phyloP scores from a whole-genome alignment of 2,113 vertebrate genomes.

The Rhinichthys klamathensis region DNA sequence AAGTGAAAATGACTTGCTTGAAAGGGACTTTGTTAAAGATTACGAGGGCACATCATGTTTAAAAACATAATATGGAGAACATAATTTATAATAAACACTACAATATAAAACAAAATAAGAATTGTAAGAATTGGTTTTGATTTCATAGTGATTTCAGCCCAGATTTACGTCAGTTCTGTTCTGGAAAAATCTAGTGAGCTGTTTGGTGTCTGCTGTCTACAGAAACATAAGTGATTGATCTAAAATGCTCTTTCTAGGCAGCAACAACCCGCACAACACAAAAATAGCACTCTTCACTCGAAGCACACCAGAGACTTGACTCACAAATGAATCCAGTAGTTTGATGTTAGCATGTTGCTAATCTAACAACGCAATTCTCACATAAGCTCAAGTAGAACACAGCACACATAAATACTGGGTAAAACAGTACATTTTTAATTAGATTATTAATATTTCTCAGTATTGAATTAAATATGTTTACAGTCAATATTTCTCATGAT shows the following conservation, averaged over 20 bases:
- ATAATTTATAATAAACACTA: not conserved
- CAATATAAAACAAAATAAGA: not conserved
- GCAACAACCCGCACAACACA: constrained; percentile 8
- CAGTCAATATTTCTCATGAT: not conserved
- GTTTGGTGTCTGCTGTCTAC: not conserved
- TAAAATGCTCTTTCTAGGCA: constrained; percentile 35
- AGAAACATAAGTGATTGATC: constrained; percentile 18
- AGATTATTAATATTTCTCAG: not conserved
- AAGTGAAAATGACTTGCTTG: too few relatives aligned
- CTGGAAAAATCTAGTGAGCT: not conserved
- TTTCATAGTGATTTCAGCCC: not conserved
- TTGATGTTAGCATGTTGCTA: constrained; percentile 15
- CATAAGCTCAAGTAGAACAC: not conserved
- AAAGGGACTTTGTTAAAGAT: not conserved
- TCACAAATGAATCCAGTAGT: constrained; percentile 9
- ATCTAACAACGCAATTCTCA: not conserved
- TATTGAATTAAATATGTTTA: not conserved
- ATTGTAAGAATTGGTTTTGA: not conserved
- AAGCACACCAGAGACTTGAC: constrained; percentile 4
- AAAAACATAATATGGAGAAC: constrained; percentile 5
- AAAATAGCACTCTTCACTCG: constrained; percentile 21
- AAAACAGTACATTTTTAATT: not conserved
- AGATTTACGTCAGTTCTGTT: not conserved
- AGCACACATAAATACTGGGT: not conserved
- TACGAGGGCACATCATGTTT: not conserved